Conservation (phyloP, 2,797 vertebrate genomes). For the Remorina albescens region DNA sequence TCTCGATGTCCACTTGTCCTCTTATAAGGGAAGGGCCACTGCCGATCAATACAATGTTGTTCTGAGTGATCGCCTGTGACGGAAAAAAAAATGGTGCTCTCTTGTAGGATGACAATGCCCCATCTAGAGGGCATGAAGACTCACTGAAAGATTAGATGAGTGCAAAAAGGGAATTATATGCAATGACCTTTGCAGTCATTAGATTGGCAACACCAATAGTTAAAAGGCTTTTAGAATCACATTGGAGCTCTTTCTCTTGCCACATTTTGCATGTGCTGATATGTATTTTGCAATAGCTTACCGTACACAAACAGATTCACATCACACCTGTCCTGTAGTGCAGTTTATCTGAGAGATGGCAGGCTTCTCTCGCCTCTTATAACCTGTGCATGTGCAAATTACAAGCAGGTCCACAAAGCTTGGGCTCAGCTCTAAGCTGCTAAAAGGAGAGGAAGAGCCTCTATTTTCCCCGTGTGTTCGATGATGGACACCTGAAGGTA, state of each 20-base stretch:
- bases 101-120: too few relatives aligned
- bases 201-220: too few relatives aligned
- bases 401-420: constrained; percentile 38
- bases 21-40: background rate
- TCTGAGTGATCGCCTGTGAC: background rate
- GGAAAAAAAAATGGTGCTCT: too few relatives aligned
- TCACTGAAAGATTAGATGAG: too few relatives aligned
- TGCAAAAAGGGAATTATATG: too few relatives aligned
- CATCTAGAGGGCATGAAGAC: too few relatives aligned
- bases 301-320: background rate
- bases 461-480: constrained; percentile 49
- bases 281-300: background rate
- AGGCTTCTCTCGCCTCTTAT: background rate
- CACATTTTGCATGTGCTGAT: background rate
- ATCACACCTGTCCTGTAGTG: background rate
- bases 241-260: too few relatives aligned
- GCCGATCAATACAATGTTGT: background rate
- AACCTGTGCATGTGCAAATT: constrained; percentile 33
- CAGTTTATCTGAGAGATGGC: constrained; percentile 9
- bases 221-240: too few relatives aligned
- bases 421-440: constrained; percentile 29
- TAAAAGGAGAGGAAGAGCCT: constrained; percentile 33
- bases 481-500: constrained; percentile 72
- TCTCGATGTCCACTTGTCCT: background rate
- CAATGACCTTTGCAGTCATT: too few relatives aligned